Conservation (phyloP, 1,140 invertebrate species). For the Temnothorax nylanderi region DNA sequence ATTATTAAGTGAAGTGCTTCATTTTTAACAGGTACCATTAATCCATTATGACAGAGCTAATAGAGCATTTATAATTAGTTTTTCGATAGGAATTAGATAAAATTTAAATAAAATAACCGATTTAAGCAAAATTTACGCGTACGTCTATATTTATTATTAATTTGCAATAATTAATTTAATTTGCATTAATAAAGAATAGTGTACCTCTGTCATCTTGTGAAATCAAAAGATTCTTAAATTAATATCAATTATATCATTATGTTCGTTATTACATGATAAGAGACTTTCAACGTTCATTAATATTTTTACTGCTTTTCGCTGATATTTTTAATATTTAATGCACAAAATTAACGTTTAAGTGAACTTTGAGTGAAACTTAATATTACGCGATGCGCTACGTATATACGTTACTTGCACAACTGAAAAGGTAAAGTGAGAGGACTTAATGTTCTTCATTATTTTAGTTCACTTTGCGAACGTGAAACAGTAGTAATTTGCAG, state of each 20-base stretch:
- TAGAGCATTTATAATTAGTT: not conserved
- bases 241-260: not conserved
- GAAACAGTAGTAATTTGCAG: slow-evolving; percentile 13
- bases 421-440: slow-evolving; percentile 20
- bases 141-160: not conserved
- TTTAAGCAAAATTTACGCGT: not conserved
- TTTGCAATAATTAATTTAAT: not conserved
- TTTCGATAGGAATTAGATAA: not conserved
- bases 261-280: not conserved
- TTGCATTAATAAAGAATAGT: not conserved
- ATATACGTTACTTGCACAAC: not conserved
- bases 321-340: not conserved
- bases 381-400: not conserved
- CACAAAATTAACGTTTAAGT: not conserved
- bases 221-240: not conserved
- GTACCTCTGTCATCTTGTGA: not conserved
- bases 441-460: slow-evolving; percentile 31
- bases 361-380: slow-evolving; percentile 16
- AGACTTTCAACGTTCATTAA: not conserved
- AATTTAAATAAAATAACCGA: not conserved
- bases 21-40: not conserved
- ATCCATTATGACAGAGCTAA: not conserved
- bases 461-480: slow-evolving; percentile 12
- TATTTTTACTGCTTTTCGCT: not conserved
- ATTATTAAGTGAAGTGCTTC: not conserved